These are phyloP conservation scores for Vulpes ferrilata DNA, from an alignment of 2,113 vertebrate genomes.

Conservation along the genomic window DNA sequence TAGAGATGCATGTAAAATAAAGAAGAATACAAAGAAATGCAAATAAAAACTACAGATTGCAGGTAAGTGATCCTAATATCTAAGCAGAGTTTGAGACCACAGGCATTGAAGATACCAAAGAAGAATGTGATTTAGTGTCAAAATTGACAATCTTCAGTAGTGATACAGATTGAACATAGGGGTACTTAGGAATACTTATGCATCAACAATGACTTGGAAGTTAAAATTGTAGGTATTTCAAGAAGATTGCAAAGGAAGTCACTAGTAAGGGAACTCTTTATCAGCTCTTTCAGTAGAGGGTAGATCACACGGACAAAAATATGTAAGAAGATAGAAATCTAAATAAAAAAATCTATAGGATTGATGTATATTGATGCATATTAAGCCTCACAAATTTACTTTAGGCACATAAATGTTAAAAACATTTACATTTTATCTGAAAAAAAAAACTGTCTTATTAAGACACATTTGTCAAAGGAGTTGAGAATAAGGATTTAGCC, in stretches of 20 bases:
- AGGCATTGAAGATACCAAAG: background rate
- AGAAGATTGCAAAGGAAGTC: background rate
- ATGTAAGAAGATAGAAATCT: background rate
- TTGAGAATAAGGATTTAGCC: slow-evolving; percentile 3
- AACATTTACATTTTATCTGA: background rate
- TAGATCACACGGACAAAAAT: background rate
- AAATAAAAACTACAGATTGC: background rate
- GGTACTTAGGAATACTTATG: background rate
- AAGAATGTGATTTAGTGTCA: background rate
- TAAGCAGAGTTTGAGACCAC: background rate
- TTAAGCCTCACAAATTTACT: background rate
- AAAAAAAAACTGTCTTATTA: background rate
- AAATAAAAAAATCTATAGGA: background rate
- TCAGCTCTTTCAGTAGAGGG: background rate
- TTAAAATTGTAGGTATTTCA: background rate
- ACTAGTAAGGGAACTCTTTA: background rate
- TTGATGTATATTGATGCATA: background rate
- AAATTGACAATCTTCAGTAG: background rate
- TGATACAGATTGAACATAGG: background rate
- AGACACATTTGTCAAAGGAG: slow-evolving; percentile 38
- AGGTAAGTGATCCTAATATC: background rate
- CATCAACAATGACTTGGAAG: background rate
- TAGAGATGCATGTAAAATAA: background rate
- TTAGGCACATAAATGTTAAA: background rate
- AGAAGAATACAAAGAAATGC: background rate